Evolutionary conservation across 2,113 vertebrate genomes (phyloP), one percentile per base, ranked within the genome.

Genomic region (Malurus cyaneus): DNA sequence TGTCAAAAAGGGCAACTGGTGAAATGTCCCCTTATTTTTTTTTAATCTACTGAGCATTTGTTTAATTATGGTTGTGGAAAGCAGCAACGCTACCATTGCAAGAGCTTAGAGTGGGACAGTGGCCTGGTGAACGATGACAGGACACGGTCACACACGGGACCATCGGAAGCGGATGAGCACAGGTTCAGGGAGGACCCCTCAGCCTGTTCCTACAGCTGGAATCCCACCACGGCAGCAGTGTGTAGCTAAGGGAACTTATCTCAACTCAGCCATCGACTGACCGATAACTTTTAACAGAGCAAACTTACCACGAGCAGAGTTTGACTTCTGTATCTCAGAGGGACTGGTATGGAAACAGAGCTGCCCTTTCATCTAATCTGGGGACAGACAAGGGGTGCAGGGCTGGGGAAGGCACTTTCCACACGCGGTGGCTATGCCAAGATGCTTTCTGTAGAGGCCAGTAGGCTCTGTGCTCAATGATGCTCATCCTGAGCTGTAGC

Each of bases 141-240:
- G 61, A 85, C 0, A 0, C 15, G 50, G 46, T 20, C 42, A 69
- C 34, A 29, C 19, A 2, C 11, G 15, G 76, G 32, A 36, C 28
- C 62, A 57, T 9, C 15, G 24, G 18, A 24, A 53, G 49, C 26
- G 85, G 36, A 69, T 3, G 1, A 70, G 81, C 67, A 61, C 81
- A 25, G 1, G 5, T 8, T n/a, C 1, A 0, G 39, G 49, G 29
- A 82, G 73, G 36, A 76, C 18, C 61, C 13, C 4, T 1, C 2
- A 17, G 28, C 10, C 72, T 77, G 52, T 26, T 88, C 54, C 86
- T 46, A 16, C 13, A 66, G 64, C 60, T 59, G 50, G 8, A 31
- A n/a, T n/a, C 60, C 83, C 56, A 29, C 59, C 77, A 54, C 34
- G 64, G 67, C 44, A 83, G 67, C 67, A 24, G 16, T 15, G 26